These are phyloP conservation scores for Porites divaricata DNA, from an alignment of 92 coral and sea anemone genomes.

Conservation along the genomic window DNA sequence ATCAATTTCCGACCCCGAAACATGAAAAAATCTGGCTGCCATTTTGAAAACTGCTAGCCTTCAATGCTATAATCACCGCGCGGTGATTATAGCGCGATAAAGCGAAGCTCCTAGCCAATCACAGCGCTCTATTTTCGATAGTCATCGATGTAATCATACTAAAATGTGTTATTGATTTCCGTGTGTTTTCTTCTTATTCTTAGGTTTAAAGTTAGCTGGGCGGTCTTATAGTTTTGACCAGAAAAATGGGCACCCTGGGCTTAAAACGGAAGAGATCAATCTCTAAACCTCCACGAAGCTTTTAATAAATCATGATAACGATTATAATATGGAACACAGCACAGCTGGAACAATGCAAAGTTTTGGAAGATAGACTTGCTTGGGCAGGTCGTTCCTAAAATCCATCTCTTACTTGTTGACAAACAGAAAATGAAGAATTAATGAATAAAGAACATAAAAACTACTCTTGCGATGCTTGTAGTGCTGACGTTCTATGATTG, in stretches of 20 bases:
- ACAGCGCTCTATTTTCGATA: no score
- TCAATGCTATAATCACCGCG: no score
- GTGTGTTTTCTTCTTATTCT: neutral
- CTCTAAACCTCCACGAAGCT: slow-evolving; percentile 50
- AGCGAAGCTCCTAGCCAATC: no score
- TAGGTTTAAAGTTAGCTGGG: slow-evolving; percentile 7
- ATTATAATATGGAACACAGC: slow-evolving; percentile 24
- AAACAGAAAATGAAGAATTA: no score
- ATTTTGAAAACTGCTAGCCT: no score
- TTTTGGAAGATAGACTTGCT: neutral
- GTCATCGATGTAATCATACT: no score
- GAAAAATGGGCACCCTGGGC: slow-evolving; percentile 35
- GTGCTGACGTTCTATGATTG: no score
- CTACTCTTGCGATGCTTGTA: neutral
- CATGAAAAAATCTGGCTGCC: no score
- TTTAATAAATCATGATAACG: slow-evolving; percentile 42
- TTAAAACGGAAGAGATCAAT: slow-evolving; percentile 29
- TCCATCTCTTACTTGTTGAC: neutral
- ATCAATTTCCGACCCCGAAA: no score
- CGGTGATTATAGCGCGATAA: no score
- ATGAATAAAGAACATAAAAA: neutral
- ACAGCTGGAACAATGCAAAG: slow-evolving; percentile 28
- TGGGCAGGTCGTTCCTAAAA: neutral
- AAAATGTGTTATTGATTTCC: no score
- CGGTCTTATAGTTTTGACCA: slow-evolving; percentile 4